phyloP scores from a whole-genome alignment of 2,797 vertebrate species.

The Dicrostonyx torquatus region DNA sequence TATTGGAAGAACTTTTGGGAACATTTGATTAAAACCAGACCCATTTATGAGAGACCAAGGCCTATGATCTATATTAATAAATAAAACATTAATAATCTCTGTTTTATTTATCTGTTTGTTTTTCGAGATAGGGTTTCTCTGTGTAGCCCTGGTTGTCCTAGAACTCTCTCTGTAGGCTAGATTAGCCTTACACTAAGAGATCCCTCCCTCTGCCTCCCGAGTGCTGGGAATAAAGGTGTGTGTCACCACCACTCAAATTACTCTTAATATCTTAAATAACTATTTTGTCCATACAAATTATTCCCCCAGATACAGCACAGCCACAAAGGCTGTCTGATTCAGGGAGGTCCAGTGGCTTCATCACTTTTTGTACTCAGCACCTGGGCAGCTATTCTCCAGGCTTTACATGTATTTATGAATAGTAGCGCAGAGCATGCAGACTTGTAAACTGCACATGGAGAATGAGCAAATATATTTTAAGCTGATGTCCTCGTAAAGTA shows the following conservation, averaged over 20 bases:
- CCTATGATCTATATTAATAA: background rate
- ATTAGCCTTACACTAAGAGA: background rate
- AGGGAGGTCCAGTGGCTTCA: background rate
- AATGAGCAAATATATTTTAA: slow-evolving; percentile 53
- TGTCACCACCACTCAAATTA: background rate
- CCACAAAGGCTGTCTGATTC: slow-evolving; percentile 29
- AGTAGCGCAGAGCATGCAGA: background rate
- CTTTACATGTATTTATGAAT: background rate
- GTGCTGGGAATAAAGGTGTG: background rate
- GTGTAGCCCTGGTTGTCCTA: background rate
- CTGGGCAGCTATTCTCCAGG: background rate
- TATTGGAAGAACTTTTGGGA: slow-evolving; percentile 16
- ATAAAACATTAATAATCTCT: too few species aligned
- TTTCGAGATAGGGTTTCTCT: background rate
- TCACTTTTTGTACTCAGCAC: slow-evolving; percentile 10
- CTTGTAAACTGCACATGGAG: background rate
- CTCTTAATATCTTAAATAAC: background rate
- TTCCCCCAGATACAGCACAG: background rate
- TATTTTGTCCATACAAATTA: background rate
- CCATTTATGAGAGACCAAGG: background rate
- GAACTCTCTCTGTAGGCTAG: background rate
- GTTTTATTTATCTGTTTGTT: background rate
- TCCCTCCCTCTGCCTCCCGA: background rate
- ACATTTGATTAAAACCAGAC: slow-evolving; percentile 57
- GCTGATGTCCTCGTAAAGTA: background rate